These are phyloP conservation scores for Protophormia terraenovae DNA, from an alignment of 2,888 invertebrate species.

Conservation along the genomic window DNA sequence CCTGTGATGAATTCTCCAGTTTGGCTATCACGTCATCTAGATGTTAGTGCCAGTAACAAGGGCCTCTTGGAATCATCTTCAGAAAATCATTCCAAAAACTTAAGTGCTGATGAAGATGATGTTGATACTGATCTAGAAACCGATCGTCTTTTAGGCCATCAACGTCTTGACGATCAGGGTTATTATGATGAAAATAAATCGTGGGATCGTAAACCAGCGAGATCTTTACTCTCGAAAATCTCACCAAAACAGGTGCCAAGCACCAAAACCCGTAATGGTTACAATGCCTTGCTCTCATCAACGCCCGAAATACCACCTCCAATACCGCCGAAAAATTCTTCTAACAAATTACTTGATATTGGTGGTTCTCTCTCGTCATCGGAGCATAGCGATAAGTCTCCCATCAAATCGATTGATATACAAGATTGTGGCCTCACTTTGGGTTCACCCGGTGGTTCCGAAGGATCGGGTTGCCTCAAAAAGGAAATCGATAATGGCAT, in stretches of 20 bases:
- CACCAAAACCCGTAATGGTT: conserved; percentile 80
- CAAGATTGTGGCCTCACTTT: conserved; percentile 80
- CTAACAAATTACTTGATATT: conserved; percentile 76
- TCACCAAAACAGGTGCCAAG: conserved; percentile 80
- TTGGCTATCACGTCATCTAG: conserved; percentile 86
- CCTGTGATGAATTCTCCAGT: conserved; percentile 84
- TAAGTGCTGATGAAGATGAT: conserved; percentile 88
- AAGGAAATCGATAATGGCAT: conserved; percentile 67
- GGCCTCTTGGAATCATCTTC: conserved; percentile 75
- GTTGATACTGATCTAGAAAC: conserved; percentile 99
- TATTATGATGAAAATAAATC: conserved; percentile 91
- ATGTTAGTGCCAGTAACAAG: conserved; percentile 73
- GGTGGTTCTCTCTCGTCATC: conserved; percentile 77
- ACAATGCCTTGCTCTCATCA: conserved; percentile 80
- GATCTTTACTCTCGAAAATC: conserved; percentile 79
- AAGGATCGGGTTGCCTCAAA: conserved; percentile 80
- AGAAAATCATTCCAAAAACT: conserved; percentile 85
- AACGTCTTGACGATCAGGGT: conserved; percentile 95
- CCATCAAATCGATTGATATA: conserved; percentile 81
- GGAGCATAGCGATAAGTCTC: conserved; percentile 82
- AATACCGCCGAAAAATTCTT: conserved; percentile 77
- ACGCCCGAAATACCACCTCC: conserved; percentile 79
- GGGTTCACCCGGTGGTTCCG: conserved; percentile 82
- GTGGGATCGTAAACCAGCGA: conserved; percentile 79
- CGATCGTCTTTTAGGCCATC: conserved; percentile 96